These are phyloP conservation scores for Buceros bicornis DNA, from an alignment of 2,797 vertebrate species.

Conservation along the genomic window DNA sequence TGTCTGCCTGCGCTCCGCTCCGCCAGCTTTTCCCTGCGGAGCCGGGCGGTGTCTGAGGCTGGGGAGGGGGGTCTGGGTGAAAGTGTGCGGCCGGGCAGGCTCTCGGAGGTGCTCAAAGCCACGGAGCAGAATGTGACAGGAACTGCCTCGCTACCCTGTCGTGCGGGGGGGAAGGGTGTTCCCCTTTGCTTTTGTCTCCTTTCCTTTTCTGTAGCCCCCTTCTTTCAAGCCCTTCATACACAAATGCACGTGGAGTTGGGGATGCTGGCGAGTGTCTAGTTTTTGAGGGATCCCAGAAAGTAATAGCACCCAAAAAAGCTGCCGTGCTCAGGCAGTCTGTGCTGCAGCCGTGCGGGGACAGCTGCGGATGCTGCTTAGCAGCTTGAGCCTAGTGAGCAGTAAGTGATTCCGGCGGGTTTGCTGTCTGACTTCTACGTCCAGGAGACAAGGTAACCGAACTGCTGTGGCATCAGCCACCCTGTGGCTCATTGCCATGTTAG, in stretches of 20 bases:
- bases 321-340: background rate
- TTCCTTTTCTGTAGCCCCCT: background rate
- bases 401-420: background rate
- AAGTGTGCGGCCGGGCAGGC: accelerated
- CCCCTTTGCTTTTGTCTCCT: background rate
- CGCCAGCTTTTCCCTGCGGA: background rate
- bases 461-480: background rate
- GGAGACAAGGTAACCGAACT: background rate
- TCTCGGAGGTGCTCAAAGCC: background rate
- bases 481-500: accelerated
- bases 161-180: accelerated
- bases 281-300: background rate
- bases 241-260: accelerated
- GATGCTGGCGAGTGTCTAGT: background rate
- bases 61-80: too few relatives aligned
- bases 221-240: too few relatives aligned
- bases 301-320: background rate
- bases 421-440: background rate
- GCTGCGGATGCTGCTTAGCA: background rate
- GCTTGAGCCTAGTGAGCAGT: background rate
- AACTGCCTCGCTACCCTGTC: accelerated
- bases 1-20: accelerated
- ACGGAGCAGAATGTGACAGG: accelerated
- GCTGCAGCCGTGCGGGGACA: background rate
- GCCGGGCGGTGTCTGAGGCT: background rate